phyloP scores from a whole-genome alignment of 2,113 vertebrate genomes.

The Aphyosemion australe region DNA sequence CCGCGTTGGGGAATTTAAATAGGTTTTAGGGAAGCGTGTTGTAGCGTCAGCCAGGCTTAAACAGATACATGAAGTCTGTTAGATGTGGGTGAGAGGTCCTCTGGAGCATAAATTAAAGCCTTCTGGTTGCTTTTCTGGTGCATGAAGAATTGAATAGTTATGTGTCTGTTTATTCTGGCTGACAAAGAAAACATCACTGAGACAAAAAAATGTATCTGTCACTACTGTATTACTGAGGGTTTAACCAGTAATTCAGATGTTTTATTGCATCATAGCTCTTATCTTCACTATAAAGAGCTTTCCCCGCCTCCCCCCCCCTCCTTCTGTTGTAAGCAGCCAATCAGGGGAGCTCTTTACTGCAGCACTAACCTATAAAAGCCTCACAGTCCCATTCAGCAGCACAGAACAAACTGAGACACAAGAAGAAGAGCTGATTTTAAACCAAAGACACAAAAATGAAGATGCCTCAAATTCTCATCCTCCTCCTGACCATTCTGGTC shows the following conservation, averaged over 20 bases:
- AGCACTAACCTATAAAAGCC: constrained; percentile 56
- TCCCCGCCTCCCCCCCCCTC: constrained; percentile 37
- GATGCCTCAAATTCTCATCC: constrained; percentile 35
- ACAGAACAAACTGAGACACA: constrained; percentile 33
- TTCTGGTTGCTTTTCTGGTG: neutral
- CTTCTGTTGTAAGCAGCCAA: constrained; percentile 47
- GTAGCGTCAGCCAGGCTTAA: neutral
- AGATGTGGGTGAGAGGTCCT: neutral
- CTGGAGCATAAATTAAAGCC: neutral
- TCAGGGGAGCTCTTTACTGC: constrained; percentile 43
- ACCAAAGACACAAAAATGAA: constrained; percentile 56
- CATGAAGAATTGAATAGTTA: neutral
- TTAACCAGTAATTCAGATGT: constrained; percentile 23
- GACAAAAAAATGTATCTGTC: neutral
- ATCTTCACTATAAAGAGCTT: constrained; percentile 16
- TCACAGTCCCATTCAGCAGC: constrained; percentile 19
- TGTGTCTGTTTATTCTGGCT: neutral
- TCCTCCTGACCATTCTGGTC: constrained; percentile 50
- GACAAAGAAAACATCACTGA: neutral
- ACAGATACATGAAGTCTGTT: constrained; percentile 1
- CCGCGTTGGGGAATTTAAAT: neutral
- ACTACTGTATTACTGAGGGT: neutral
- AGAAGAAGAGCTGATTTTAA: neutral
- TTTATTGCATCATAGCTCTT: constrained; percentile 42
- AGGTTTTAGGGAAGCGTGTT: neutral